Evolutionary conservation across 2,888 invertebrate species (phyloP), one percentile per base, ranked within the genome.

Genomic region (Catocala nupta): DNA sequence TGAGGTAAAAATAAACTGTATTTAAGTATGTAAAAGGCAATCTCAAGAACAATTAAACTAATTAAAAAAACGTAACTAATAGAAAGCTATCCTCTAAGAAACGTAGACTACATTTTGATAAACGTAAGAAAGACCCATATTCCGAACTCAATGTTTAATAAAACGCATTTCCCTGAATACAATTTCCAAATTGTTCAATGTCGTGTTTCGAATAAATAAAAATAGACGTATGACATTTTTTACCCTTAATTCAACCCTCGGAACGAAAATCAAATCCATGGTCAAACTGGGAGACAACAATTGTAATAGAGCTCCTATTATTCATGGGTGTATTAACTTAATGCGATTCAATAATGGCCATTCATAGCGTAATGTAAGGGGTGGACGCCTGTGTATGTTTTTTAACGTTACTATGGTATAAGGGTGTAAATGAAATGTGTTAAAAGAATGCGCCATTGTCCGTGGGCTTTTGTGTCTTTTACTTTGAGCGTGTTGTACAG

Each of bases 261-360:
- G 64, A 70, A 75, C 75, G 82, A 83, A 83, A 84, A 82, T 76
- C 78, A 64, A 76, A 84, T 85, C 83, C 77, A 76, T 71, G 74
- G 71, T 65, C 72, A 68, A 67, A 73, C 49, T 76, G 71, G 76
- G 71, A 72, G 78, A 78, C 80, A 82, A 82, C 81, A 81, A 81
- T 81, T 79, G 82, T 81, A 84, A 85, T 85, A 84, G 80, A 80
- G 80, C 65, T 73, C 73, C 80, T 83, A 84, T 87, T 86, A 87
- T 88, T 87, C 84, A 85, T 82, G 71, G 80, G 63, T 73, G 81
- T 86, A 87, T 86, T 87, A 86, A 82, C 75, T 82, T 88, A 88
- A 89, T 87, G 85, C 78, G 77, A 84, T 86, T 85, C 83, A 85
- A 84, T 87, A 86, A 82, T 80, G 78, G 81, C 70, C 55, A 80